These are phyloP conservation scores for Hydroisotoma schaefferi DNA, from an alignment of 2,888 invertebrate species.

Conservation along the genomic window DNA sequence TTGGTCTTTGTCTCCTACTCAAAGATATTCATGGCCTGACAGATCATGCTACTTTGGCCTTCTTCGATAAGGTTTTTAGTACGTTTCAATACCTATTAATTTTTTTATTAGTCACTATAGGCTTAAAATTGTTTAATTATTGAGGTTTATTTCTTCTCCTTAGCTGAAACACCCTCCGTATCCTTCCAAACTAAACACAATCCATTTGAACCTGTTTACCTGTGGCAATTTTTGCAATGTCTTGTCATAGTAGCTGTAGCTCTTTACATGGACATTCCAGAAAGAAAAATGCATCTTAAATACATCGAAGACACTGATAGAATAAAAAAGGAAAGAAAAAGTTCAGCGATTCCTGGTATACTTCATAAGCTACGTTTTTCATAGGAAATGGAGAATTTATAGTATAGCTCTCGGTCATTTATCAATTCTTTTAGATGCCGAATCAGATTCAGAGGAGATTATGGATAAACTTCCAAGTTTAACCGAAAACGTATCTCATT, in stretches of 20 bases:
- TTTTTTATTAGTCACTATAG: background rate
- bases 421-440: no score
- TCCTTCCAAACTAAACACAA: slow-evolving; percentile 42
- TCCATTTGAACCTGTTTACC: slow-evolving; percentile 44
- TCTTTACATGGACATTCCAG: slow-evolving; percentile 36
- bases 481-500: no score
- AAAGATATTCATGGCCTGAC: slow-evolving; percentile 32
- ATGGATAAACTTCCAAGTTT: no score
- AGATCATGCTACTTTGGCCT: slow-evolving; percentile 37
- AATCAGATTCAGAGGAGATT: no score
- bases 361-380: no score
- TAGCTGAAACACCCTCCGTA: slow-evolving; percentile 32
- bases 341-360: no score
- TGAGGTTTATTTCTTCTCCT: slow-evolving; percentile 1
- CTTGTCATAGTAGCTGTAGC: slow-evolving; percentile 34
- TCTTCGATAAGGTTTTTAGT: slow-evolving; percentile 42
- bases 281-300: no score
- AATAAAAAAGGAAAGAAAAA: no score
- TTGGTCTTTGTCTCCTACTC: slow-evolving; percentile 43
- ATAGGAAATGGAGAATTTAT: no score
- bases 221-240: slow-evolving; percentile 47
- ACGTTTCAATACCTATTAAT: slow-evolving; percentile 6
- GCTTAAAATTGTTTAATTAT: background rate
- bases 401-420: no score
- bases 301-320: no score